Conservation (phyloP, 2,113 vertebrate species). For the Lepus timidus region DNA sequence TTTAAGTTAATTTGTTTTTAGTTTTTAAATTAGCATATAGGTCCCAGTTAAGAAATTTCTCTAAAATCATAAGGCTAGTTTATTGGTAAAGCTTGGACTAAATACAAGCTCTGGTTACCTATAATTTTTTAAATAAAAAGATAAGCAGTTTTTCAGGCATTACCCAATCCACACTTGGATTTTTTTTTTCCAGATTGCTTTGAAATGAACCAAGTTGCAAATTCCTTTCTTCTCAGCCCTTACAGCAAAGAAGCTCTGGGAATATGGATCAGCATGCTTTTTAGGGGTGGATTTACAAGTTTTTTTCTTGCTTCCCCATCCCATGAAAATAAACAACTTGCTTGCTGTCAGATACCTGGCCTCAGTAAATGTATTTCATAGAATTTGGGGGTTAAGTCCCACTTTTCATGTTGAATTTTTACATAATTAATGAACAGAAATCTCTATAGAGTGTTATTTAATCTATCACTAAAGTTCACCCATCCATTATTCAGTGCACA, state of each 20-base stretch:
- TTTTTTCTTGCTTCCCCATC: slow-evolving; percentile 29
- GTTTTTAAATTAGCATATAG: slow-evolving; percentile 33
- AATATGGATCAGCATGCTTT: slow-evolving; percentile 80
- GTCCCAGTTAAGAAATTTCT: slow-evolving; percentile 20
- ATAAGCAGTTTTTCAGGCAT: slow-evolving; percentile 58
- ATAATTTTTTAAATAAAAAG: slow-evolving; percentile 55
- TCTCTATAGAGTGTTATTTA: slow-evolving; percentile 39
- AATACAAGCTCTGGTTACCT: slow-evolving; percentile 38
- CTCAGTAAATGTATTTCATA: slow-evolving; percentile 64
- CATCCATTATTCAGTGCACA: slow-evolving; percentile 53
- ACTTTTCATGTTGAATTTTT: slow-evolving; percentile 59
- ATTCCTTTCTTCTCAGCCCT: slow-evolving; percentile 81
- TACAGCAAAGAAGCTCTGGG: slow-evolving; percentile 80
- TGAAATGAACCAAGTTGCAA: slow-evolving; percentile 85
- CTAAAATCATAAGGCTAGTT: slow-evolving; percentile 43
- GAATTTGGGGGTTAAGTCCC: slow-evolving; percentile 39
- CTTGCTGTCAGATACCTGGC: slow-evolving; percentile 61
- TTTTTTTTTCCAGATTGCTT: slow-evolving; percentile 83
- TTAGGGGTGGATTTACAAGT: slow-evolving; percentile 74
- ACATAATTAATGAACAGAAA: slow-evolving; percentile 70
- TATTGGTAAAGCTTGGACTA: slow-evolving; percentile 35
- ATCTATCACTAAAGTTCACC: slow-evolving; percentile 58
- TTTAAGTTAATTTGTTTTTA: not conserved
- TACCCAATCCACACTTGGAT: slow-evolving; percentile 77
- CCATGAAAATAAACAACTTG: slow-evolving; percentile 75